Percentiles rank a stretch among this genome's conserved stretches.
These are phyloP conservation scores for Discoglossus pictus DNA, from an alignment of 2,797 vertebrate species.

Conservation along the genomic window DNA sequence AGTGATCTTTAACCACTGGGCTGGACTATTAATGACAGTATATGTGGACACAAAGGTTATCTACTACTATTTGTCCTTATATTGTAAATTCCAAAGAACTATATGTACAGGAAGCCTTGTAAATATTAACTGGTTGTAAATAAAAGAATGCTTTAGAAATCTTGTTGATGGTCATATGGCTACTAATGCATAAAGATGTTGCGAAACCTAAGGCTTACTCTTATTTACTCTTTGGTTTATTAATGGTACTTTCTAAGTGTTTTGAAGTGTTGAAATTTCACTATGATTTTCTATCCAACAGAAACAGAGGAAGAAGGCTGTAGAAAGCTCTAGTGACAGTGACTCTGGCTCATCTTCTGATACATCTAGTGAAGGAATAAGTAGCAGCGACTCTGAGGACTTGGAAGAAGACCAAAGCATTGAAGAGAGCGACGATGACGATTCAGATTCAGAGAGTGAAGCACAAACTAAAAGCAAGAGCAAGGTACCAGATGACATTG, in stretches of 20 bases:
- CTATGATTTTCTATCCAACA: constrained; percentile 57
- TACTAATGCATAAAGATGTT: too few relatives aligned
- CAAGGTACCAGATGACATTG: constrained; percentile 67
- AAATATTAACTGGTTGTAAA: too few relatives aligned
- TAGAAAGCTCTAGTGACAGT: constrained; percentile 87
- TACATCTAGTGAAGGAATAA: constrained; percentile 85
- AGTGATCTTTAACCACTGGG: too few relatives aligned
- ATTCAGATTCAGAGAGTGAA: constrained; percentile 82
- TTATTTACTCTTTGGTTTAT: neutral
- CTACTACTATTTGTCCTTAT: too few relatives aligned
- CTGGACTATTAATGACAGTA: too few relatives aligned
- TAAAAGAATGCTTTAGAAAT: too few relatives aligned
- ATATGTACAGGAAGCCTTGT: too few relatives aligned
- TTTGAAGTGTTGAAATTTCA: neutral
- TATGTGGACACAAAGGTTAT: too few relatives aligned
- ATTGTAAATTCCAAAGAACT: too few relatives aligned
- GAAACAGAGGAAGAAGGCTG: constrained; percentile 79
- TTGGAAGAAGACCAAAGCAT: constrained; percentile 80
- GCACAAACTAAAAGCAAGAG: constrained; percentile 73
- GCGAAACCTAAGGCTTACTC: too few relatives aligned
- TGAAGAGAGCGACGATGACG: constrained; percentile 82
- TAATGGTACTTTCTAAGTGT: neutral
- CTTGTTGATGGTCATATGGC: too few relatives aligned
- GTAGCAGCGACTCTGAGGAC: constrained; percentile 88
- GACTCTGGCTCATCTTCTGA: constrained; percentile 87